Base-by-base conservation (phyloP, 2,113 vertebrate species). In the Bagarius yarrelli region DNA sequence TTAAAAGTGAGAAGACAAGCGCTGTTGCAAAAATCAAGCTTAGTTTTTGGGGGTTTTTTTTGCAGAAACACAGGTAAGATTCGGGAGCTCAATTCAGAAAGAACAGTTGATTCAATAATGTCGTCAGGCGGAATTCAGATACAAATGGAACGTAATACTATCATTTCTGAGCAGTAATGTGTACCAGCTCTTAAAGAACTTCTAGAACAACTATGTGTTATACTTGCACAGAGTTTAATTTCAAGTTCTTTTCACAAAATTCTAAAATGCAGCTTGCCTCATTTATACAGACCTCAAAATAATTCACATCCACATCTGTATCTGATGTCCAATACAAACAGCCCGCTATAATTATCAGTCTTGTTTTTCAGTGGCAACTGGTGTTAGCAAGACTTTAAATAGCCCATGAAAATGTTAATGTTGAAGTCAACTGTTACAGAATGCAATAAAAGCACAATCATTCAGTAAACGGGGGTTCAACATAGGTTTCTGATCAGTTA, bases 201-300 rank as follows among this genome's bases (percentile, higher is more conserved):
- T 44, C 67, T 34, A 40, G 53, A 80, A 57, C 18, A 53, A 63
- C 50, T 40, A 76, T 9, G 14, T 61, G 59, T 61, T 80, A 55
- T 80, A 72, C 74, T 70, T 70, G 78, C 71, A 79, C 40, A 14
- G 21, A 2, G 47, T 63, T 47, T 64, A n/a, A 67, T 16, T 32
- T 69, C n/a, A 21, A 66, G 59, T 76, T 66, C 63, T 75, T 15
- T 59, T 57, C 32, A 70, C 50, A 56, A 55, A 70, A 34, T 44
- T 72, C 59, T 34, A 18, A 32, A 78, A 73, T 30, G 23, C 18
- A 53, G 40, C 36, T 30, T 50, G 19, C 40, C 67, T 53, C 53
- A 76, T 59, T 57, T n/a, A 76, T 59, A 76, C 40, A 76, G 55
- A 76, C 59, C 19, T 73, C 34, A 40, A 59, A 12, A 75, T 75